Percentiles rank a stretch among this genome's conserved stretches.
Evolutionary conservation across 2,888 invertebrate species (phyloP).

Genomic region (Tenodera sinensis): DNA sequence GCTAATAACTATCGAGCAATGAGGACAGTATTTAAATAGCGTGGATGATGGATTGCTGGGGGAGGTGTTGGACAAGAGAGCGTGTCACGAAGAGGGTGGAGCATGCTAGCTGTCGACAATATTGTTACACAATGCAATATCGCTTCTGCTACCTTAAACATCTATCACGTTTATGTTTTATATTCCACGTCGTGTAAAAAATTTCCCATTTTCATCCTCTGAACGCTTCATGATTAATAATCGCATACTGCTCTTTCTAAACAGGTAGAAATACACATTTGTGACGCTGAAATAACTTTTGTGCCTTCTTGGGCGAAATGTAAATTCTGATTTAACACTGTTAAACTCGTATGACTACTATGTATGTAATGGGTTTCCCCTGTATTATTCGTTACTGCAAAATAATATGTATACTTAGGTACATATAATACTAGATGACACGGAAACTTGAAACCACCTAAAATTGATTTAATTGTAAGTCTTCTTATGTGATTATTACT

Average conservation of each 20-base stretch:
- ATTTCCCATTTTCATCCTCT: background rate
- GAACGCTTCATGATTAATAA: background rate
- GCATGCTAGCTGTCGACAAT: background rate
- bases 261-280: no score
- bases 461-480: no score
- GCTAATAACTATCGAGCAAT: background rate
- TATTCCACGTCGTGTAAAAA: background rate
- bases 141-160: background rate
- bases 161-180: background rate
- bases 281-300: no score
- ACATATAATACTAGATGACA: no score
- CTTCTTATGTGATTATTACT: no score
- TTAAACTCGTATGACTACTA: no score
- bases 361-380: no score
- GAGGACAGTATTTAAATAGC: background rate
- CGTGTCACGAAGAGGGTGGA: background rate
- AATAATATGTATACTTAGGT: no score
- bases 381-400: no score
- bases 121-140: background rate
- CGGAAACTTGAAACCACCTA: no score
- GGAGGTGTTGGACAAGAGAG: background rate
- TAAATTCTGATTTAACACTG: no score
- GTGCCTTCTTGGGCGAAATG: no score
- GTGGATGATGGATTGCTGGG: background rate
- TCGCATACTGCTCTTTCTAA: background rate